Conservation (phyloP, 2,888 invertebrate species). For the Harpalus rufipes region DNA sequence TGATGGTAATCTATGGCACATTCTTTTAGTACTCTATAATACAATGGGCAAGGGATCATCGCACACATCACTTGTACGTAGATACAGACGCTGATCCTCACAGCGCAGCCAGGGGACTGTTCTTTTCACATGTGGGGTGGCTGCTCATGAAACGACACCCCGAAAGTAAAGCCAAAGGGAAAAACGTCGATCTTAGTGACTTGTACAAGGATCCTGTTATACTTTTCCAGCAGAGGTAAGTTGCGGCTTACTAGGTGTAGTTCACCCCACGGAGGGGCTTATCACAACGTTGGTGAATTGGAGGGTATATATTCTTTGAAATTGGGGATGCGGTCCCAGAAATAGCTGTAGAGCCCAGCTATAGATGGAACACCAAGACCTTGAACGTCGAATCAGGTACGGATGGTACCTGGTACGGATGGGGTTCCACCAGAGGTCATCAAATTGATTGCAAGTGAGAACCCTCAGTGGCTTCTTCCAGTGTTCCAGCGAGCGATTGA, state of each 20-base stretch:
- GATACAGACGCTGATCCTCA: conserved; percentile 77
- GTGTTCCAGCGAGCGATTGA: background rate
- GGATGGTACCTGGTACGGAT: background rate
- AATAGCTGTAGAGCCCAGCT: background rate
- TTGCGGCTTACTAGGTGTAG: background rate
- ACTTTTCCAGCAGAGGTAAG: conserved; percentile 73
- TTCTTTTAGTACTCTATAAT: conserved; percentile 77
- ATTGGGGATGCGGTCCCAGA: background rate
- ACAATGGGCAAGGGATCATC: conserved; percentile 76
- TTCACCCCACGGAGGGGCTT: no score
- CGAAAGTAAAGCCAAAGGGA: conserved; percentile 74
- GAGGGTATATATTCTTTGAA: conserved; percentile 13
- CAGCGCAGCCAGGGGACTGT: conserved; percentile 77
- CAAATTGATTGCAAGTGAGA: background rate
- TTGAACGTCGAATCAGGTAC: background rate
- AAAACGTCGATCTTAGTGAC: conserved; percentile 76
- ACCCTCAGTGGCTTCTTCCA: background rate
- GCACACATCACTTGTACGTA: conserved; percentile 76
- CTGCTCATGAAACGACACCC: conserved; percentile 76
- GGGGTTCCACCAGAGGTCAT: background rate
- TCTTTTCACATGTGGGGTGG: conserved; percentile 80
- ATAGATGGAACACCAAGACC: background rate
- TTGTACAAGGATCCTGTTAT: conserved; percentile 76
- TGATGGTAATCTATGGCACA: no score
- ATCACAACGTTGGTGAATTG: no score